Percentiles rank a stretch among this genome's conserved stretches.
phyloP scores from a whole-genome alignment of 2,888 invertebrate genomes.

The Latrodectus elegans region DNA sequence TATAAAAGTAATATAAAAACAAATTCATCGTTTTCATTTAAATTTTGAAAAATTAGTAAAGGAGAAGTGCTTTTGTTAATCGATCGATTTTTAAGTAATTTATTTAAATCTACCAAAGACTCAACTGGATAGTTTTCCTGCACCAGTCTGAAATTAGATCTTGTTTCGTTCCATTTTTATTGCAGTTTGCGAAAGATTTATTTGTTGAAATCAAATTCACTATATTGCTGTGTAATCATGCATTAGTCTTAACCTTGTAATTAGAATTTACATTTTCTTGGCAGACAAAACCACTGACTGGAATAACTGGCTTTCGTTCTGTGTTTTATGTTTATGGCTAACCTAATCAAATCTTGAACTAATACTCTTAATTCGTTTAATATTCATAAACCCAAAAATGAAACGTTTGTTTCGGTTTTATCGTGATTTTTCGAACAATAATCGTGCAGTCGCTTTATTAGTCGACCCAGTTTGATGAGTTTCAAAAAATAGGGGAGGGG shows the following conservation, averaged over 20 bases:
- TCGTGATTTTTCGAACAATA: background rate
- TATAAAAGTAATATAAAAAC: too few species aligned
- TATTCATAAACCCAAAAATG: background rate
- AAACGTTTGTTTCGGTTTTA: background rate
- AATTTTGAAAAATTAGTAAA: too few species aligned
- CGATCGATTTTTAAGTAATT: too few species aligned
- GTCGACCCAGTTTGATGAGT: background rate
- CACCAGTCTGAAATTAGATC: too few species aligned
- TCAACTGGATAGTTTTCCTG: too few species aligned
- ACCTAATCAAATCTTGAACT: background rate
- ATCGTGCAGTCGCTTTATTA: background rate
- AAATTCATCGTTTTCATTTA: too few species aligned
- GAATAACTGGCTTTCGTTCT: background rate
- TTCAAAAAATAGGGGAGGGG: background rate
- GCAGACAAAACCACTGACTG: background rate
- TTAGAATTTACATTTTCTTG: background rate
- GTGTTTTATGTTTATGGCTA: background rate
- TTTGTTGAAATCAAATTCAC: background rate
- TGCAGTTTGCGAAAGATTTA: background rate
- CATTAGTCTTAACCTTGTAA: background rate
- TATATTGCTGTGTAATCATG: background rate
- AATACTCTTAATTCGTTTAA: background rate
- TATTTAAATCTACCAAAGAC: too few species aligned
- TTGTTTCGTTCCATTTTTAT: background rate
- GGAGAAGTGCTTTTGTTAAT: too few species aligned